Conservation (phyloP, 2,113 vertebrate genomes). For the Lipophrys pholis region DNA sequence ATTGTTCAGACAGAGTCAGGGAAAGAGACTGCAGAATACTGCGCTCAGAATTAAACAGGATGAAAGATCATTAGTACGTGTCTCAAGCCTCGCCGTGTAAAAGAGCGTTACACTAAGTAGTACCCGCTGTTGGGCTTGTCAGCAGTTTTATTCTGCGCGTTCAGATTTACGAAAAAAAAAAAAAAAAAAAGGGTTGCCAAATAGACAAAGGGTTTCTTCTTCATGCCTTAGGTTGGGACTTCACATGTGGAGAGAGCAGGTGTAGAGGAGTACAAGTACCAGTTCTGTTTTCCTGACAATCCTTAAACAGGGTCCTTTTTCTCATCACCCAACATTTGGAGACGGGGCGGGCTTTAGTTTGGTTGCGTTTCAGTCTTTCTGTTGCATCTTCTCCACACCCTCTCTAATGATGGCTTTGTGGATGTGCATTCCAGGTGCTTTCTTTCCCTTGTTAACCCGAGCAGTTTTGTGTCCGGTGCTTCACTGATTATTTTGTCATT, state of each 20-base stretch:
- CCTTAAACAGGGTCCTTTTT: conserved; percentile 23
- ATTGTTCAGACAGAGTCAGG: conserved; percentile 17
- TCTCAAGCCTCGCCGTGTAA: conserved; percentile 12
- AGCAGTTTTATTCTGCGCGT: conserved; percentile 77
- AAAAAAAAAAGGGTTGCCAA: conserved; percentile 16
- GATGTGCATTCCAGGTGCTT: conserved; percentile 99
- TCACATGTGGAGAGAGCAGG: conserved; percentile 27
- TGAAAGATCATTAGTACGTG: conserved; percentile 1
- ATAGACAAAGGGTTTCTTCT: conserved; percentile 51
- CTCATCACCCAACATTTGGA: conserved; percentile 42
- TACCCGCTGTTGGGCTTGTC: conserved; percentile 79
- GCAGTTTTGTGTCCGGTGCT: conserved; percentile 51
- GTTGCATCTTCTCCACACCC: conserved; percentile 53
- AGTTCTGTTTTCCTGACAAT: conserved; percentile 72
- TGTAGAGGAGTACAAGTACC: conserved; percentile 29
- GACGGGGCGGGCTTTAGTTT: conserved; percentile 8
- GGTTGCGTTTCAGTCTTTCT: conserved; percentile 50
- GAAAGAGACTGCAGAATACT: conserved; percentile 20
- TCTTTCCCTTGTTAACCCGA: conserved; percentile 84
- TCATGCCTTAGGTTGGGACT: conserved; percentile 57
- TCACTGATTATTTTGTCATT: conserved; percentile 57
- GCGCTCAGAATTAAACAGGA: conserved; percentile 31
- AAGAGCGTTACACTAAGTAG: conserved; percentile 33
- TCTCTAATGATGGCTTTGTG: conserved; percentile 81
- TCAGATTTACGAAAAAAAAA: conserved; percentile 58